phyloP scores from a whole-genome alignment of 2,888 invertebrate genomes.

The Leucophenga montana region DNA sequence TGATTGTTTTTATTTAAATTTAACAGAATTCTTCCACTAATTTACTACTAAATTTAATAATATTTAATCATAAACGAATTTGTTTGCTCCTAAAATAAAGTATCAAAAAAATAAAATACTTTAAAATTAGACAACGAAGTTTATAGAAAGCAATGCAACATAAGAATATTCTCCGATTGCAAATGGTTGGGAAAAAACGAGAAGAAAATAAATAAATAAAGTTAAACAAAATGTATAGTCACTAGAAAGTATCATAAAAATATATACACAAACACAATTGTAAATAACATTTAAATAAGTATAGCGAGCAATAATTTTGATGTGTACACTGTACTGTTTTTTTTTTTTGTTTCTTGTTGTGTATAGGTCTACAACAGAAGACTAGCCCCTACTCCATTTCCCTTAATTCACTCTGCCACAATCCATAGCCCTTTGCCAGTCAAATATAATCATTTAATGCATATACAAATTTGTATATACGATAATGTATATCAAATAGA shows the following conservation, averaged over 20 bases:
- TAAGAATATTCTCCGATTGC: not conserved
- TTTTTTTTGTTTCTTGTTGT: conserved; percentile 26
- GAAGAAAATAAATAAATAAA: conserved; percentile 59
- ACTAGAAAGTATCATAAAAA: conserved; percentile 64
- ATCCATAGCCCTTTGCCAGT: conserved; percentile 24
- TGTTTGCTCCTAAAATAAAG: conserved; percentile 33
- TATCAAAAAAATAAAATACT: conserved; percentile 46
- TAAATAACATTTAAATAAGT: conserved; percentile 18
- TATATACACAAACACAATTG: conserved; percentile 42
- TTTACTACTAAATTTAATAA: conserved; percentile 43
- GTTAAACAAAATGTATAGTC: conserved; percentile 73
- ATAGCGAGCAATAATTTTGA: conserved; percentile 56
- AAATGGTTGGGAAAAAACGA: not conserved
- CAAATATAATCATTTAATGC: not conserved
- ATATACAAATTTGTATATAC: not conserved
- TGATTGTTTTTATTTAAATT: conserved; percentile 65
- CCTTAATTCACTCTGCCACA: conserved; percentile 13
- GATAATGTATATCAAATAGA: not conserved
- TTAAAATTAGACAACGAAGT: conserved; percentile 45
- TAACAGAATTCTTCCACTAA: conserved; percentile 65
- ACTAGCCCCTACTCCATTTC: conserved; percentile 33
- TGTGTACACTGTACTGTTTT: conserved; percentile 44
- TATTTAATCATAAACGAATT: conserved; percentile 32
- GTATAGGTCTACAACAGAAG: conserved; percentile 34
- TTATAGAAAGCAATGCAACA: conserved; percentile 42